Base-by-base conservation (phyloP, 2,797 vertebrate genomes). In the Urocyon cinereoargenteus region DNA sequence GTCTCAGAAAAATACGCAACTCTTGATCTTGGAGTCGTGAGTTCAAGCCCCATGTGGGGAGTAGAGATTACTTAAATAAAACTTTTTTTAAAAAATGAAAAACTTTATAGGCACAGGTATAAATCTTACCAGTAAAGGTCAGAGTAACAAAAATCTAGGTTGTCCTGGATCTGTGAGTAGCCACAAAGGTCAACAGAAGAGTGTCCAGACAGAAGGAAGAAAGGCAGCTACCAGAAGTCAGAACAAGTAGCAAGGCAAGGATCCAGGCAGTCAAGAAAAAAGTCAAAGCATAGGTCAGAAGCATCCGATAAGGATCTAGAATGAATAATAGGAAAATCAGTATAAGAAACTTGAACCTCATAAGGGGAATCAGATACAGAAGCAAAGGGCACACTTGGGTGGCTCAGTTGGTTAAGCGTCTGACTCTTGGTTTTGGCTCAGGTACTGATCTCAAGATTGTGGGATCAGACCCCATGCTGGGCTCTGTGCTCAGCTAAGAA, bases 41-140 rank as follows among this genome's bases (percentile, higher is more conserved):
- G n/a, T 68, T 68, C 0, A 6, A 68, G 66, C 66, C 16, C n/a
- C n/a, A 34, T 19, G n/a, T 21, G 66, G 18, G 19, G 4, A 10
- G n/a, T 34, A 21, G n/a, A 34, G 66, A 68, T 34, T 68, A 34
- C 34, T 34, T 19, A 66, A 34, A 66, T 34, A 68, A 68, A 34
- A 68, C n/a, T 68, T 68, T 64, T 31, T 31, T 21, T 5, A 21
- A 68, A 62, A 62, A 61, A 36, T 75, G 51, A 73, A 94, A 94
- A 64, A 62, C 31, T 79, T 82, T 86, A 87, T 77, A 90, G 59
- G 61, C 45, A 79, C 3, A 3, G 40, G 6, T 19, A 53, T 61
- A 31, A 70, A 77, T 73, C 93, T 94, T 92, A 94, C 62, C 88
- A 85, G 26, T 81, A 26, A 92, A 85, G 51, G 16, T 61, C n/a